Evolutionary conservation across 1,140 invertebrate genomes (phyloP).

Genomic region (Hylaeus anthracinus): DNA sequence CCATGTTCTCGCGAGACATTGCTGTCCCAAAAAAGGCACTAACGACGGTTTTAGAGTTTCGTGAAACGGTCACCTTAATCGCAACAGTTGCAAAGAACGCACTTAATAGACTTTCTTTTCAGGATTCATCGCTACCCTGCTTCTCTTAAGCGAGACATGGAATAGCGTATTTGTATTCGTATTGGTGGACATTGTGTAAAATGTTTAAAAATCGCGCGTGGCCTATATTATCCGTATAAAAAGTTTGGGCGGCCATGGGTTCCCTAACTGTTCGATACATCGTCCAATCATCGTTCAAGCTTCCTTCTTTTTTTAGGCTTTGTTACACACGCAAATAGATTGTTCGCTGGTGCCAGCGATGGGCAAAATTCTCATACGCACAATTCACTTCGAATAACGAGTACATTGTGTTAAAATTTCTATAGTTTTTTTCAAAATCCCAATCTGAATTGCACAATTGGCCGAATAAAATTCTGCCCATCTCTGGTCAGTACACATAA

Average conservation of each 20-base stretch:
- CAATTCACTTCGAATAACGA: no score
- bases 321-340: constrained; percentile 35
- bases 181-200: constrained; percentile 24
- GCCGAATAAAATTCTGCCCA: no score
- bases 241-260: constrained; percentile 24
- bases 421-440: no score
- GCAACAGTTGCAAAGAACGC: background rate
- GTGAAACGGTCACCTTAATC: background rate
- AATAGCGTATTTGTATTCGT: background rate
- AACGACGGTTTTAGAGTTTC: background rate
- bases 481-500: constrained; percentile 38
- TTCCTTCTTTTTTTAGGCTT: constrained; percentile 36
- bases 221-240: constrained; percentile 35
- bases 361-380: no score
- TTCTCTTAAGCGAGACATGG: background rate
- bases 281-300: background rate
- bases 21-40: background rate
- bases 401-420: no score
- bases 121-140: background rate
- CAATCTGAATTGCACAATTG: no score
- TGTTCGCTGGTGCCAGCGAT: background rate
- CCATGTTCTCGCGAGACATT: background rate
- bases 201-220: constrained; percentile 36
- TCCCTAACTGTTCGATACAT: background rate
- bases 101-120: no score